These are phyloP conservation scores for Arenaria interpres DNA, from an alignment of 2,113 vertebrate species.

Conservation along the genomic window DNA sequence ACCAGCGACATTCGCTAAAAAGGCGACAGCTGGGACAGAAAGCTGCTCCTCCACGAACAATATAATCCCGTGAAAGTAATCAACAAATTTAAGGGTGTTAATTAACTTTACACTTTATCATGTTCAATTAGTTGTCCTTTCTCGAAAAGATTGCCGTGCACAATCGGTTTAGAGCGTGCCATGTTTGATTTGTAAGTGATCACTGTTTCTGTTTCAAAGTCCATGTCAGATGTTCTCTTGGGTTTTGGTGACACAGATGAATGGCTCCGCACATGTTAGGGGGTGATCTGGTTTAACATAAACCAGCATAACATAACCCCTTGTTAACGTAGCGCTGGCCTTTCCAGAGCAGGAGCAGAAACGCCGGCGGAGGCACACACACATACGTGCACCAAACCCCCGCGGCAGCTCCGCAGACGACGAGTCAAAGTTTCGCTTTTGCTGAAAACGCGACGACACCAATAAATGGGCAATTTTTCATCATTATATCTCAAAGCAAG, in stretches of 20 bases:
- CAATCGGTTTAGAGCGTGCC: conserved; percentile 88
- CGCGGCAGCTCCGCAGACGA: not conserved
- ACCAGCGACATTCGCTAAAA: conserved; percentile 80
- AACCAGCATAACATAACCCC: conserved; percentile 81
- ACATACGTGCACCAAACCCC: not conserved
- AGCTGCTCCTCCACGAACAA: conserved; percentile 86
- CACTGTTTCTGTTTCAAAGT: conserved; percentile 83
- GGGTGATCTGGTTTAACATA: conserved; percentile 84
- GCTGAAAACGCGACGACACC: conserved; percentile 65
- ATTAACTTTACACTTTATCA: conserved; percentile 99
- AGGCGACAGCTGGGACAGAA: conserved; percentile 95
- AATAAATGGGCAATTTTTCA: conserved; percentile 78
- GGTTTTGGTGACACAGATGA: conserved; percentile 88
- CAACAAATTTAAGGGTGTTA: conserved; percentile 99
- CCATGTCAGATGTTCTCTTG: conserved; percentile 86
- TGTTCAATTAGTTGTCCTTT: conserved; percentile 99
- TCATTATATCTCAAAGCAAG: conserved; percentile 79
- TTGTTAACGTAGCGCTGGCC: conserved; percentile 76
- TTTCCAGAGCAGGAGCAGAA: conserved; percentile 41
- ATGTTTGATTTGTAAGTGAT: conserved; percentile 95
- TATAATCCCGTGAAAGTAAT: conserved; percentile 91
- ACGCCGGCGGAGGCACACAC: not conserved
- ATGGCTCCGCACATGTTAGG: conserved; percentile 82
- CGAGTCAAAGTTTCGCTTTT: conserved; percentile 63
- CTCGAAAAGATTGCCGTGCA: conserved; percentile 86